A percentile compares a stretch with the other conserved stretches of the same genome.
Evolutionary conservation across 2,113 vertebrate species (phyloP).

Genomic region (Anoplopoma fimbria): DNA sequence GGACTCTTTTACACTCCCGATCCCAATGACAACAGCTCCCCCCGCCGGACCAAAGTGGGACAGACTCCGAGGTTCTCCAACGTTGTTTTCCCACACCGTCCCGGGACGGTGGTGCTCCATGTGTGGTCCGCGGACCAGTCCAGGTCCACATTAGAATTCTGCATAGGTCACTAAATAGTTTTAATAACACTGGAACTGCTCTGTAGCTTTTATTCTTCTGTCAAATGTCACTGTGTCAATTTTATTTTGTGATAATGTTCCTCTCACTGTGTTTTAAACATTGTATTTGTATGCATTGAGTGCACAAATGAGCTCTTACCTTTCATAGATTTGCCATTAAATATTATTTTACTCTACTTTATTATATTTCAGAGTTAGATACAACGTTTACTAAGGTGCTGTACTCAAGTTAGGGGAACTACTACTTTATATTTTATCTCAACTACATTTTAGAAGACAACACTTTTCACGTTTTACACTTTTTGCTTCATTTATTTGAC

Average conservation of each 20-base stretch:
- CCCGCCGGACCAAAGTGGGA: slow-evolving; percentile 44
- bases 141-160: neutral
- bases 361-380: neutral
- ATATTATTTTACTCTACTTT: neutral
- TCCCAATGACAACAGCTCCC: slow-evolving; percentile 71
- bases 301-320: neutral
- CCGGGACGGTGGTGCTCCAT: slow-evolving; percentile 11
- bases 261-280: neutral
- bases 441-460: neutral
- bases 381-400: no score
- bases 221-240: neutral
- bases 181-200: no score
- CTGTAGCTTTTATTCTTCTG: neutral
- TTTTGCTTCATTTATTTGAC: neutral
- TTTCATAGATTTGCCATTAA: neutral
- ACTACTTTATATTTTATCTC: neutral
- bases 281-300: neutral
- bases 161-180: neutral
- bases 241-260: neutral
- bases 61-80: no score
- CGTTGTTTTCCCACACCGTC: neutral
- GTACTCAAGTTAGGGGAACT: neutral
- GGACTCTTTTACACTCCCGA: neutral
- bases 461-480: neutral
- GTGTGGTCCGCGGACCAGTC: neutral